A percentile compares a stretch with the other conserved stretches of the same genome.
Conservation (phyloP, 1,140 invertebrate genomes). For the Wasmannia auropunctata region DNA sequence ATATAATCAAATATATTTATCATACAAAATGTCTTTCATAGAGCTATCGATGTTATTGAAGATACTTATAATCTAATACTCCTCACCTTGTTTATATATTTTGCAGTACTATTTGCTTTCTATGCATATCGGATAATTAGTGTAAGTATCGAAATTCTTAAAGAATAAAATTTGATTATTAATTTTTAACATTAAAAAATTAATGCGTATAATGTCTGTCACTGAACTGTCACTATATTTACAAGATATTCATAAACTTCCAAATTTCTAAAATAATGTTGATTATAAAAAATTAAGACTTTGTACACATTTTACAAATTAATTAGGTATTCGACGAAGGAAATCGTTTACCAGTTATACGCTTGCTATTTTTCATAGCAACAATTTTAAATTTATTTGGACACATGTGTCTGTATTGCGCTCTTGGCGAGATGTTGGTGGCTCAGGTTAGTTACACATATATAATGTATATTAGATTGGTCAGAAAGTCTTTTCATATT, state of each 20-base stretch:
- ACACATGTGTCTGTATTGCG: conserved; percentile 43
- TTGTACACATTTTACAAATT: neutral
- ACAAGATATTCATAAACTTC: neutral
- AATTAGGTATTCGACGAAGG: conserved; percentile 6
- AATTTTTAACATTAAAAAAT: neutral
- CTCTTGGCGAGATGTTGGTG: conserved; percentile 21
- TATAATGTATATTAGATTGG: no score
- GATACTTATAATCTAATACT: conserved; percentile 30
- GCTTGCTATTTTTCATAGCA: neutral
- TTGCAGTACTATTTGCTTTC: conserved; percentile 2
- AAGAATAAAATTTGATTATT: neutral
- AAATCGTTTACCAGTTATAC: neutral
- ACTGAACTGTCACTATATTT: neutral
- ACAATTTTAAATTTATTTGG: conserved; percentile 2
- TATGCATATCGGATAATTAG: neutral
- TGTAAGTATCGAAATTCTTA: conserved; percentile 15
- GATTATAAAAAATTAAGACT: neutral
- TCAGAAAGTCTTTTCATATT: no score
- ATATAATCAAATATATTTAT: neutral
- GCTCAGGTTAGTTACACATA: conserved; percentile 22
- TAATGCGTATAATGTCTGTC: no score
- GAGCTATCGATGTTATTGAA: conserved; percentile 31
- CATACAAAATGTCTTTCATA: neutral
- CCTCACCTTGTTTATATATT: conserved; percentile 28
- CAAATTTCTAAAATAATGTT: neutral